Evolutionary conservation across 2,113 vertebrate genomes (phyloP).

Genomic region (Falco punctatus): DNA sequence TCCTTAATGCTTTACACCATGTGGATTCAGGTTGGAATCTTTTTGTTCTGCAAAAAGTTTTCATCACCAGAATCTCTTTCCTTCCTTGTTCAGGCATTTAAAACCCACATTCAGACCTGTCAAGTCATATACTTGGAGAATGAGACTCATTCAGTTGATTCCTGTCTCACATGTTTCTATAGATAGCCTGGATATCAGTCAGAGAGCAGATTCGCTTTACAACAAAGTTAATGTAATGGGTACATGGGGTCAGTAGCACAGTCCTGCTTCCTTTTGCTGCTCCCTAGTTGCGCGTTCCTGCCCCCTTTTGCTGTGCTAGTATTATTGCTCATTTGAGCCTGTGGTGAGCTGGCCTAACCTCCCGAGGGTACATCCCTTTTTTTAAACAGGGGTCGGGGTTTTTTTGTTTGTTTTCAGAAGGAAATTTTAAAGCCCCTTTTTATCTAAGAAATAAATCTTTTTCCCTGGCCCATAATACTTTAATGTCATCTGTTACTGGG

Average conservation of each 20-base stretch:
- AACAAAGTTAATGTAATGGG: not conserved
- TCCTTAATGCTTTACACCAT: not conserved
- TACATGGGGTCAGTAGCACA: not conserved
- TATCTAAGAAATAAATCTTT: not conserved
- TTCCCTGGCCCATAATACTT: not conserved
- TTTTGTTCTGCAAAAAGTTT: constrained; percentile 20
- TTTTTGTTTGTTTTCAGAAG: not conserved
- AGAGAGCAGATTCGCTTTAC: not conserved
- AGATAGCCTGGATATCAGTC: not conserved
- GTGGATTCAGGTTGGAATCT: not conserved
- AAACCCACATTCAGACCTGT: constrained; percentile 3
- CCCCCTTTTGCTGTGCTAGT: not conserved
- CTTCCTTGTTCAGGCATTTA: constrained; percentile 12
- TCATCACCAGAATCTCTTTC: not conserved
- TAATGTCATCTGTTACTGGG: not conserved
- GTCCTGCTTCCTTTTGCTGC: not conserved
- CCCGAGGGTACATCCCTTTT: not conserved
- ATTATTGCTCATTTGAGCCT: not conserved
- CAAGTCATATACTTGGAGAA: not conserved
- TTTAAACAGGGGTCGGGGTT: not conserved
- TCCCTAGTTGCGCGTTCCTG: not conserved
- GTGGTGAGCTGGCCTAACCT: not conserved
- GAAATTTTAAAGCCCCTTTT: not conserved
- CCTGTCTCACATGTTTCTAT: not conserved
- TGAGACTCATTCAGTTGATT: not conserved